Percentiles rank a stretch among this genome's conserved stretches.
Conservation (phyloP, 2,888 invertebrate genomes). For the Desoria tigrina region DNA sequence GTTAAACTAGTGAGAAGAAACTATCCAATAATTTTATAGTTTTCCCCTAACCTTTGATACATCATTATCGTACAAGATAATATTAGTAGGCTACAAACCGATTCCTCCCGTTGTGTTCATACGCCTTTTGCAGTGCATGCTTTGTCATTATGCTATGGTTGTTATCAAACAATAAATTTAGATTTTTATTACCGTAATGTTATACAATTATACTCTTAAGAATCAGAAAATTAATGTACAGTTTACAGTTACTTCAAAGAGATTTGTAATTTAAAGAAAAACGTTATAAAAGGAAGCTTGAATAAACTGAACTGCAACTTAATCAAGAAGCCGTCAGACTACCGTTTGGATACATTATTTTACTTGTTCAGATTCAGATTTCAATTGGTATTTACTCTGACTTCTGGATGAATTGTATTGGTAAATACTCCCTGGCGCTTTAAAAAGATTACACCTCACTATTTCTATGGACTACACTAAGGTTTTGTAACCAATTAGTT, state of each 20-base stretch:
- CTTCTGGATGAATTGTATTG: too few species aligned
- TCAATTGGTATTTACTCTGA: too few species aligned
- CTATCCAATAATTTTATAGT: slow-evolving; percentile 21
- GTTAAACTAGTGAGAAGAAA: slow-evolving; percentile 17
- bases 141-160: slow-evolving; percentile 9
- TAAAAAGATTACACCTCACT: too few species aligned
- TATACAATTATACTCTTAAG: background rate
- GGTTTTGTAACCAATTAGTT: too few species aligned
- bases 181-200: background rate
- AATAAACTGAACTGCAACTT: background rate
- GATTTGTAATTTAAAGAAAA: slow-evolving; percentile 6
- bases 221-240: slow-evolving; percentile 4
- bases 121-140: slow-evolving; percentile 37
- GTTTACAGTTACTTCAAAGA: background rate
- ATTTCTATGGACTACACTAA: too few species aligned
- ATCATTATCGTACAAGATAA: too few species aligned
- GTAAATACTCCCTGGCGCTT: too few species aligned
- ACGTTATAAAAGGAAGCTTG: too few species aligned
- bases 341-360: too few species aligned
- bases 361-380: too few species aligned
- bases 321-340: too few species aligned
- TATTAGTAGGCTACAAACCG: background rate
- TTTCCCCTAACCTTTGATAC: slow-evolving; percentile 15
- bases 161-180: slow-evolving; percentile 12
- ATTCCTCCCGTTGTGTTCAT: slow-evolving; percentile 38